Conservation (phyloP, 2,888 invertebrate genomes). For the Agrilus biguttatus region DNA sequence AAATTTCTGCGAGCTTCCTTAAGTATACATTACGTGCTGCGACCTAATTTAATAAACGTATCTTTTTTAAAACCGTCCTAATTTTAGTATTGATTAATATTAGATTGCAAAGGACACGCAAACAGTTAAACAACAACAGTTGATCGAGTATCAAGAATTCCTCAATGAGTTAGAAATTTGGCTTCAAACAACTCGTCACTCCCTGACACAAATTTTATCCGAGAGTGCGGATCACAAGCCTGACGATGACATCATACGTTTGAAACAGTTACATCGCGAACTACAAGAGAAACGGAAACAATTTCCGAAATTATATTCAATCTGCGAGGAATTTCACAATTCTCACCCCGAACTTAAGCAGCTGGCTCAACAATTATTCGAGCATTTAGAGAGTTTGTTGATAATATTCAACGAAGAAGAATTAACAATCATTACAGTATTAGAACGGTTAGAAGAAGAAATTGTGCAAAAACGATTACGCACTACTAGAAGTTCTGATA, state of each 20-base stretch:
- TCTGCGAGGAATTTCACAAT: slow-evolving; percentile 34
- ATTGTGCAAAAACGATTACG: too few species aligned
- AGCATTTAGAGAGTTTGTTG: slow-evolving; percentile 42
- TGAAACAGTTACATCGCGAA: slow-evolving; percentile 24
- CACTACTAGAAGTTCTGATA: slow-evolving; percentile 33
- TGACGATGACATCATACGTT: slow-evolving; percentile 20
- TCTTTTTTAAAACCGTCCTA: too few species aligned
- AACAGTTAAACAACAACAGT: slow-evolving; percentile 37
- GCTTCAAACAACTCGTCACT: slow-evolving; percentile 32
- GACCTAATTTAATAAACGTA: too few species aligned
- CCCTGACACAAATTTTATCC: slow-evolving; percentile 16
- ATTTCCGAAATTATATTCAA: slow-evolving; percentile 32
- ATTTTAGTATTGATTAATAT: too few species aligned
- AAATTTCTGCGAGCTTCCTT: too few species aligned
- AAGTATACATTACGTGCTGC: too few species aligned
- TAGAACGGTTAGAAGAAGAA: too few species aligned
- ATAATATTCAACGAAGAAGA: slow-evolving; percentile 46
- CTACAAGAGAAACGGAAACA: slow-evolving; percentile 34
- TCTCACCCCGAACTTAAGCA: slow-evolving; percentile 33
- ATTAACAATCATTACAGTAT: slow-evolving; percentile 23
- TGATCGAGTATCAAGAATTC: slow-evolving; percentile 37
- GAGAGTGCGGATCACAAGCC: slow-evolving; percentile 19
- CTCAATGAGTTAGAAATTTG: slow-evolving; percentile 40
- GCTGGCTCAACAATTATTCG: slow-evolving; percentile 33
- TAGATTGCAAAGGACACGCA: slow-evolving; percentile 37